Conservation (phyloP, 2,797 vertebrate species). For the Spea hammondii region DNA sequence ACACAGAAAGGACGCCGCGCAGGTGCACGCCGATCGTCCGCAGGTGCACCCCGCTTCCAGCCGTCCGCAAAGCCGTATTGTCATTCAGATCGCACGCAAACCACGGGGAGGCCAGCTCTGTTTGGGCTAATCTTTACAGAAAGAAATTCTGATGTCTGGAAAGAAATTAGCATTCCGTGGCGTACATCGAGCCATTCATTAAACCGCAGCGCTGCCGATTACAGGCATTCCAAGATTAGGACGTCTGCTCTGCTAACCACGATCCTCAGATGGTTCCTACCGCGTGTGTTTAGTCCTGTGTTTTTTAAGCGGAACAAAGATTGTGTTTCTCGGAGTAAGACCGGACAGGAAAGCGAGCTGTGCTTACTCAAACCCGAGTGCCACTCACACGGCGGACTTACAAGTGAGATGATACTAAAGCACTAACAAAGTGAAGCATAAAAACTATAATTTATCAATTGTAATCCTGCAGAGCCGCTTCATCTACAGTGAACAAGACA, state of each 20-base stretch:
- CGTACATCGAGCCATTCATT: neutral
- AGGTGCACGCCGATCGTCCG: constrained; percentile 2
- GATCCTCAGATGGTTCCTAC: neutral
- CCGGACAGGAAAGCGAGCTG: too few relatives aligned
- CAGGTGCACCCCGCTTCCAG: constrained; percentile 15
- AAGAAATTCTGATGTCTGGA: constrained; percentile 10
- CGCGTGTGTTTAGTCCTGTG: too few relatives aligned
- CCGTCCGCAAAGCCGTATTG: neutral
- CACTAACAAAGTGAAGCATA: too few relatives aligned
- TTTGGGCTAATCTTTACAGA: constrained; percentile 23
- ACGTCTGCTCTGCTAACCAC: neutral
- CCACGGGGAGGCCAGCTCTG: neutral
- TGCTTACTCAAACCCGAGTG: too few relatives aligned
- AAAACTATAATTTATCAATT: too few relatives aligned
- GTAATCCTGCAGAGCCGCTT: too few relatives aligned
- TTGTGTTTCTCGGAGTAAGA: too few relatives aligned
- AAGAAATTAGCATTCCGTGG: constrained; percentile 22
- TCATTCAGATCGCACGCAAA: constrained; percentile 19
- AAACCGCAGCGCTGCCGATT: neutral
- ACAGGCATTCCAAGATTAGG: neutral
- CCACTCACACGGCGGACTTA: too few relatives aligned
- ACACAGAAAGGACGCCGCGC: neutral
- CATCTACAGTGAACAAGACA: too few relatives aligned
- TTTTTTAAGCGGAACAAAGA: too few relatives aligned
- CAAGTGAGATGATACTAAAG: too few relatives aligned